Evolutionary conservation across 2,888 invertebrate species (phyloP), one percentile per base, ranked within the genome.

Genomic region (Yponomeuta evonymella): DNA sequence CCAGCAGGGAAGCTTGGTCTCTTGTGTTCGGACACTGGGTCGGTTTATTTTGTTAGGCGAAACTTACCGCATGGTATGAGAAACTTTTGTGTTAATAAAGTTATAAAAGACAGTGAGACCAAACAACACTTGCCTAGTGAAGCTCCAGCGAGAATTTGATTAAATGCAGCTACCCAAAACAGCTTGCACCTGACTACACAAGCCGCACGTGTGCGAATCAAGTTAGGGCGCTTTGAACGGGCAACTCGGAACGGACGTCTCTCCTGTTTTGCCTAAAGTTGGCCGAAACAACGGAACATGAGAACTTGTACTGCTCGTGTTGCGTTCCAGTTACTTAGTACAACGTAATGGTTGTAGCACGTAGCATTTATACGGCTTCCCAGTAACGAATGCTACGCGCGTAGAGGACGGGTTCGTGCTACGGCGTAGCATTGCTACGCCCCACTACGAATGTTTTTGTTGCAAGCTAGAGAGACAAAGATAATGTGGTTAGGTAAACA

Each of bases 231-330:
- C 51, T 58, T 58, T 58, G 51, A 15, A 58, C 51, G 15, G 51
- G 15, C 51, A 58, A 58, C 51, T 58, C 51, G 51, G 51, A 58
- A 58, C 51, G 15, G 51, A 58, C 51, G 51, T 58, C 51, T 58
- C 51, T 58, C 51, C 51, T 58, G 51, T 58, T 58, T 58, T 58
- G 51, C 15, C 51, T 58, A 58, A 58, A 58, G 51, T 58, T 58
- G 15, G 15, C 51, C 51, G 51, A 1, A 58, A 15, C 15, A 58
- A 58, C 51, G 15, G 15, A 58, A 58, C 15, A 58, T 58, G 51
- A 58, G 15, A 58, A 58, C 51, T 58, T 58, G 51, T 58, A 58
- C 15, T 58, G 51, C 51, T 58, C 51, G 51, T 58, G 51, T 58
- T 58, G 51, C 15, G 51, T 15, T 58, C 51, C 51, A 58, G 15